Base-by-base conservation (phyloP, 2,113 vertebrate genomes). In the Lynx canadensis region DNA sequence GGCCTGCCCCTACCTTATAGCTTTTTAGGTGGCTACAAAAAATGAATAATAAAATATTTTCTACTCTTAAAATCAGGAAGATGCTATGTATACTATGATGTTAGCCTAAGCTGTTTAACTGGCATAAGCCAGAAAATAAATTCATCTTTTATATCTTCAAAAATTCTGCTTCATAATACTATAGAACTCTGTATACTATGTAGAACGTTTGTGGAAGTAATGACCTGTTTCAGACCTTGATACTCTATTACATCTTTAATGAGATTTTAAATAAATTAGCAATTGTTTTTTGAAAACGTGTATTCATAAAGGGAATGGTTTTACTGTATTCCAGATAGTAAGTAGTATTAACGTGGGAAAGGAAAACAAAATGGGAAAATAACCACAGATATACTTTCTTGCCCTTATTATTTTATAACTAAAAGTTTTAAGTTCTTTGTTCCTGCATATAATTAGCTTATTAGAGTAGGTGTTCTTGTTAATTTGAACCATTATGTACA, bases 181-280 rank as follows among this genome's bases (percentile, higher is more conserved):
- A 0, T 60, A 86, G 93, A 66, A 73, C 3, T 89, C 45, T 31
- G 15, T 69, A 25, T 63, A 66, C 31, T 38, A 0, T 50, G 41
- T 83, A 29, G 33, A 78, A 52, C 80, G 60, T 96, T 80, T 89
- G 65, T 92, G 52, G 63, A 92, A 92, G 27, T 57, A 69, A 41
- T 55, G 23, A 10, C 33, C 65, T 76, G 66, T 38, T 86, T 86
- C 66, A 87, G 74, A 95, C 60, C 16, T 94, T 66, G 80, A 8
- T 27, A 87, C 27, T 29, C 74, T 52, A 38, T 86, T 68, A 38
- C 81, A 52, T 82, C 50, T 91, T 90, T 82, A 71, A 79, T 90
- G 36, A 94, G 29, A 15, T 94, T 92, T 82, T 63, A 93, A 93
- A 86, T 94, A 76, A 94, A 38, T 84, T 83, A 76, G 57, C 41